A percentile compares a stretch with the other conserved stretches of the same genome.
Conservation (phyloP, 2,797 vertebrate genomes). For the Falco novaeseelandiae region DNA sequence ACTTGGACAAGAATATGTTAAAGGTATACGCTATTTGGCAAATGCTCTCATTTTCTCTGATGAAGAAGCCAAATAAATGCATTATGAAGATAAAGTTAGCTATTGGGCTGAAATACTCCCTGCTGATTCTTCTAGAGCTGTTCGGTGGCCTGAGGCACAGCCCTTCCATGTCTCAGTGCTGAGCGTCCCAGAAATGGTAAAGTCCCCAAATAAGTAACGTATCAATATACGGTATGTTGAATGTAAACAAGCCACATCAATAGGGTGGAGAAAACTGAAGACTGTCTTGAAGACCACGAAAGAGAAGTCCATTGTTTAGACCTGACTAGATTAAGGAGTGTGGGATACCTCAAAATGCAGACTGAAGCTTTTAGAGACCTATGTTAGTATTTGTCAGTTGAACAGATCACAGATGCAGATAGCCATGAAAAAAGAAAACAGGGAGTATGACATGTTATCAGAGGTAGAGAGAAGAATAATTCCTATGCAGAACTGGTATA, state of each 20-base stretch:
- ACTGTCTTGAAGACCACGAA: neutral
- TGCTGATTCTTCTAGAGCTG: neutral
- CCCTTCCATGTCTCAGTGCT: neutral
- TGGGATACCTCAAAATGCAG: neutral
- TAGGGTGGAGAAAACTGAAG: neutral
- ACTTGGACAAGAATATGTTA: neutral
- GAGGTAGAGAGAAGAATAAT: neutral
- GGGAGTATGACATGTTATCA: neutral
- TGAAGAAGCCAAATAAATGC: neutral
- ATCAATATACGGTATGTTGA: neutral
- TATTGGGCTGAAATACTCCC: neutral
- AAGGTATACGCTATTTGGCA: neutral
- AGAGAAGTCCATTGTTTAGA: neutral
- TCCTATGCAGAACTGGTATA: neutral
- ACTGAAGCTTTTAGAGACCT: neutral
- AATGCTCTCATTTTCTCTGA: neutral
- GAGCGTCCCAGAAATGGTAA: neutral
- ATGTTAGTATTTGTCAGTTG: neutral
- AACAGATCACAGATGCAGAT: neutral
- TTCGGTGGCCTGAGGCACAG: neutral
- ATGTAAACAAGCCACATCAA: neutral
- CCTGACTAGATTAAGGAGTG: neutral
- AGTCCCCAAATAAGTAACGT: neutral
- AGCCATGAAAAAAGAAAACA: neutral
- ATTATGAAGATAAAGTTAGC: neutral